phyloP scores from a whole-genome alignment of 2,113 vertebrate species.

The Limnothrissa miodon region DNA sequence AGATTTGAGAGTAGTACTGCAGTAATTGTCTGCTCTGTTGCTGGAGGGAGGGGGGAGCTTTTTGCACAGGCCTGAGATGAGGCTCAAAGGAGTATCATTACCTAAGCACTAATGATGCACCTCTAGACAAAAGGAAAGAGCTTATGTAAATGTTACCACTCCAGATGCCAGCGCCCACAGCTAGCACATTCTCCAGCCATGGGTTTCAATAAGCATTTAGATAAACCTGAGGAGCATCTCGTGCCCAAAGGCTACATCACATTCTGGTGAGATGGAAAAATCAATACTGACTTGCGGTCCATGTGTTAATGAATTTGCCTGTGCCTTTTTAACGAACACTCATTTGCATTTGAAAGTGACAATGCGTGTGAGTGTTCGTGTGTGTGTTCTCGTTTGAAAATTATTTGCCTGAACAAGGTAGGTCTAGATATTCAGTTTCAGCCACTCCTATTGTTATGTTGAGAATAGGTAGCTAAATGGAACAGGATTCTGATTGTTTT shows the following conservation, averaged over 20 bases:
- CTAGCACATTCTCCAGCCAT: constrained; percentile 53
- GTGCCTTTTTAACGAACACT: constrained; percentile 70
- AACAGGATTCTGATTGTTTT: background rate
- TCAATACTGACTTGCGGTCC: constrained; percentile 60
- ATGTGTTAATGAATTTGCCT: constrained; percentile 73
- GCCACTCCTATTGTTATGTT: background rate
- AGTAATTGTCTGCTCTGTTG: constrained; percentile 1
- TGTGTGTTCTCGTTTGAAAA: background rate
- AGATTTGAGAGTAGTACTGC: background rate
- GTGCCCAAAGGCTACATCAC: constrained; percentile 67
- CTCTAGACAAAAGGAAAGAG: constrained; percentile 65
- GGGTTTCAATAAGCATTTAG: constrained; percentile 70
- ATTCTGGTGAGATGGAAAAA: constrained; percentile 59
- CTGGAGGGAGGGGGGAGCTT: constrained; percentile 20
- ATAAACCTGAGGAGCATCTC: constrained; percentile 76
- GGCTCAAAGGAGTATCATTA: constrained; percentile 66
- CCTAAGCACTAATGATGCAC: constrained; percentile 66
- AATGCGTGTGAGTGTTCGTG: constrained; percentile 16
- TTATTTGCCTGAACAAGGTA: background rate
- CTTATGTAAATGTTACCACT: constrained; percentile 77
- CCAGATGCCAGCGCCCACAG: constrained; percentile 71
- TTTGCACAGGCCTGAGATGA: constrained; percentile 14
- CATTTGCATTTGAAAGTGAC: constrained; percentile 78
- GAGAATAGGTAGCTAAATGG: background rate
- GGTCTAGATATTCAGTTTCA: background rate